phyloP scores from a whole-genome alignment of 2,888 invertebrate species.

The Metallyticus violacea region DNA sequence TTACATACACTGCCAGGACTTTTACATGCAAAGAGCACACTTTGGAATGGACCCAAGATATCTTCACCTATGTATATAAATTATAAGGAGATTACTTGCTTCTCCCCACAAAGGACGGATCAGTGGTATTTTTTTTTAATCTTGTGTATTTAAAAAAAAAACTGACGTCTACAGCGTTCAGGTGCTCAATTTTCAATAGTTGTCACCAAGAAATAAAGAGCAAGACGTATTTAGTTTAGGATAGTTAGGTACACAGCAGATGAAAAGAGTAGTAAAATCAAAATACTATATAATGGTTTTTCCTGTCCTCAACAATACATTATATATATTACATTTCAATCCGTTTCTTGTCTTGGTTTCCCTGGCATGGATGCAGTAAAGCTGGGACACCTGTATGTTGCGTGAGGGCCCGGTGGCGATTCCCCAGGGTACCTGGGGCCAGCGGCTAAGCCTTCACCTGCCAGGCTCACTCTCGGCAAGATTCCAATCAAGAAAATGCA shows the following conservation, averaged over 20 bases:
- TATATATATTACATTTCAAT: background rate
- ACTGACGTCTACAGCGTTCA: conserved; percentile 35
- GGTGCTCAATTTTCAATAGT: conserved; percentile 38
- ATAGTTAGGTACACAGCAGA: conserved; percentile 6
- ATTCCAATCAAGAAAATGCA: background rate
- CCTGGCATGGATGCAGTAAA: conserved; percentile 23
- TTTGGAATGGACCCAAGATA: conserved; percentile 18
- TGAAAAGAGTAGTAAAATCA: conserved; percentile 9
- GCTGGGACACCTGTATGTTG: conserved; percentile 32
- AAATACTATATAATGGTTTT: conserved; percentile 9
- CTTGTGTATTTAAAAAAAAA: conserved; percentile 30
- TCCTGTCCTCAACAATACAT: conserved; percentile 18
- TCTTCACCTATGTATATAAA: conserved; percentile 33
- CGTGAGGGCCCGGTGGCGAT: conserved; percentile 34
- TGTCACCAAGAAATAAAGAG: conserved; percentile 32
- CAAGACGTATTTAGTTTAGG: conserved; percentile 14
- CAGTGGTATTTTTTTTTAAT: conserved; percentile 30
- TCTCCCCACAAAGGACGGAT: conserved; percentile 32
- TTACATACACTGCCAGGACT: conserved; percentile 36
- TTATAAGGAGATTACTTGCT: conserved; percentile 16
- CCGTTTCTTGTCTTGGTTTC: conserved; percentile 26
- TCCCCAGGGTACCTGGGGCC: conserved; percentile 33
- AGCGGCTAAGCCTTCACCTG: conserved; percentile 26
- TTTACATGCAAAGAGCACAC: conserved; percentile 17
- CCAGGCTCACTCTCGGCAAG: background rate